Percentiles rank a stretch among this genome's conserved stretches.
Evolutionary conservation across 2,113 vertebrate species (phyloP).

Genomic region (Hirundichthys speculiger): DNA sequence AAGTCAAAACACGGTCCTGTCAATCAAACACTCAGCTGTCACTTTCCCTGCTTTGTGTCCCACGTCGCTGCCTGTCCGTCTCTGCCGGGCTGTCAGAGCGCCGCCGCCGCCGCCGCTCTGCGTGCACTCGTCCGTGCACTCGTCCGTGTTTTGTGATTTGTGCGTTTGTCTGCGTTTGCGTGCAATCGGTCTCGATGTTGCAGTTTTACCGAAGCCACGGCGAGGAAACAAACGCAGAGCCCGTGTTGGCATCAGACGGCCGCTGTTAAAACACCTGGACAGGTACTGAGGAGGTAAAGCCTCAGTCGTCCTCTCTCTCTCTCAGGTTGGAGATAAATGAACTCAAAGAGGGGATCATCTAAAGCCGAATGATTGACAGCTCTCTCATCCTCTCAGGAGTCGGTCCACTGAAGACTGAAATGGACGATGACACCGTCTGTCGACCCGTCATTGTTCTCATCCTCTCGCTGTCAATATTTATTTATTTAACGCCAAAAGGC

Average conservation of each 20-base stretch:
- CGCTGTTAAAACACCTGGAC: not conserved
- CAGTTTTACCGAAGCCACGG: not conserved
- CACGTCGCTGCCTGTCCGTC: constrained; percentile 51
- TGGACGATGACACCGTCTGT: not conserved
- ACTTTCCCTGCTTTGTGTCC: constrained; percentile 65
- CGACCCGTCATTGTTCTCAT: constrained; percentile 2
- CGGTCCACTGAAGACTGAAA: not conserved
- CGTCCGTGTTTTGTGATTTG: constrained; percentile 23
- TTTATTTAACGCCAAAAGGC: not conserved
- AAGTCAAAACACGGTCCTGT: constrained; percentile 67
- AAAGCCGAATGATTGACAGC: constrained; percentile 15
- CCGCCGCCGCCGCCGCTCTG: constrained; percentile 18
- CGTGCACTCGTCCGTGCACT: constrained; percentile 24
- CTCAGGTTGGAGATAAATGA: not conserved
- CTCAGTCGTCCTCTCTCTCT: constrained; percentile 1
- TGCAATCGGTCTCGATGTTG: constrained; percentile 11
- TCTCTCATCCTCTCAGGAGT: constrained; percentile 1
- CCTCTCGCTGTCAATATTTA: not conserved
- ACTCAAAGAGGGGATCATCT: constrained; percentile 2
- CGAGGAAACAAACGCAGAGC: not conserved
- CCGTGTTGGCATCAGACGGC: not conserved
- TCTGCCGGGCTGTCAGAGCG: constrained; percentile 60
- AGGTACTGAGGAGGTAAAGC: constrained; percentile 1
- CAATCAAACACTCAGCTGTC: constrained; percentile 69
- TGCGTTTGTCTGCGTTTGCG: not conserved